A percentile compares a stretch with the other conserved stretches of the same genome.
Conservation (phyloP, 2,888 invertebrate species). For the Andrena camellia region DNA sequence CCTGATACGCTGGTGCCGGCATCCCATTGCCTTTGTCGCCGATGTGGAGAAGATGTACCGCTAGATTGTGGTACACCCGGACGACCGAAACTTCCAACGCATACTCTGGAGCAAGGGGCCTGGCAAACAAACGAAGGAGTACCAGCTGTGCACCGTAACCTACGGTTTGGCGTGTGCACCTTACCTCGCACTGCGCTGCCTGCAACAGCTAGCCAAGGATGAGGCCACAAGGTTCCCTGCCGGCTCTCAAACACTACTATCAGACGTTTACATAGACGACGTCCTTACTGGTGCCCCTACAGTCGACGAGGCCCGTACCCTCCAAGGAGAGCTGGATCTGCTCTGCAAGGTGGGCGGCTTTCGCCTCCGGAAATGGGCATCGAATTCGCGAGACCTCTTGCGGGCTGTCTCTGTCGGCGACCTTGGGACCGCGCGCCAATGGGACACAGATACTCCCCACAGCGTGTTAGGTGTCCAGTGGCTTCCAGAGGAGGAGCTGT, state of each 20-base stretch:
- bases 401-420: accelerated
- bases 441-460: neutral
- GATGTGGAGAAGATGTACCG: slow-evolving; percentile 16
- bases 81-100: slow-evolving; percentile 73
- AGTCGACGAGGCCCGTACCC: neutral
- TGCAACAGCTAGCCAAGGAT: slow-evolving; percentile 49
- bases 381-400: neutral
- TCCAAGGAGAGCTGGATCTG: slow-evolving; percentile 6
- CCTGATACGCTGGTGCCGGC: no score
- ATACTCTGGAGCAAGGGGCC: slow-evolving; percentile 76
- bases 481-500: slow-evolving; percentile 28
- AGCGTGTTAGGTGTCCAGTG: slow-evolving; percentile 48
- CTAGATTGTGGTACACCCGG: neutral
- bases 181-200: slow-evolving; percentile 33
- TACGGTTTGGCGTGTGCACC: slow-evolving; percentile 45
- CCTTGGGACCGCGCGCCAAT: neutral
- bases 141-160: slow-evolving; percentile 45
- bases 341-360: slow-evolving; percentile 58
- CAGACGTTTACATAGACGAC: slow-evolving; percentile 62
- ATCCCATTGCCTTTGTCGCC: no score
- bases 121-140: slow-evolving; percentile 8
- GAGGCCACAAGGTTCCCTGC: slow-evolving; percentile 40
- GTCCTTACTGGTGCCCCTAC: slow-evolving; percentile 52
- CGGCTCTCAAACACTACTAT: slow-evolving; percentile 28
- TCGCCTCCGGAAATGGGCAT: slow-evolving; percentile 25